These are phyloP conservation scores for Stegana nigrithorax DNA, from an alignment of 2,888 invertebrate genomes.

Conservation along the genomic window DNA sequence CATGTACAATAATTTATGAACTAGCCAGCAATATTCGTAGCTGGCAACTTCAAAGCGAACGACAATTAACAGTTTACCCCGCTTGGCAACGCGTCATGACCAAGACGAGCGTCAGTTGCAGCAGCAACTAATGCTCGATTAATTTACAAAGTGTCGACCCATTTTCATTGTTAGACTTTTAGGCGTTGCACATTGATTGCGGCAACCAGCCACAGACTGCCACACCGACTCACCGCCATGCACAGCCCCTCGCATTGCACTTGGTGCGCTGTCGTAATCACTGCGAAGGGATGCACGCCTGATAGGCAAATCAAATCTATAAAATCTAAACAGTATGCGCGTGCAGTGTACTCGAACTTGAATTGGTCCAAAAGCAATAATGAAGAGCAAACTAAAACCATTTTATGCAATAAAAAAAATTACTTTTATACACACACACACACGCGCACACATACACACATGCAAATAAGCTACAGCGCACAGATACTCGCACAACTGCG, in stretches of 20 bases:
- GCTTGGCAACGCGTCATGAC: background rate
- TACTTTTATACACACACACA: background rate
- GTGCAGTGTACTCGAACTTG: background rate
- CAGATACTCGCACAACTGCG: background rate
- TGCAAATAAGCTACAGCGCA: background rate
- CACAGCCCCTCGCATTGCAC: too few relatives aligned
- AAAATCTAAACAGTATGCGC: slow-evolving; percentile 12
- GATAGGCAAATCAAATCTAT: background rate
- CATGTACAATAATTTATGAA: too few relatives aligned
- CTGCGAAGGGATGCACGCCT: too few relatives aligned
- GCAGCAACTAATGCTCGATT: background rate
- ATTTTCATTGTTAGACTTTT: background rate
- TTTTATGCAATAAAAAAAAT: too few relatives aligned
- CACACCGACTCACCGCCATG: too few relatives aligned
- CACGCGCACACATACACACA: background rate
- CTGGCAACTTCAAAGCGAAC: background rate
- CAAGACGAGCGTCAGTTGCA: background rate
- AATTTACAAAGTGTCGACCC: slow-evolving; percentile 1
- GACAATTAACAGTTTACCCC: slow-evolving; percentile 3
- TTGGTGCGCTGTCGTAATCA: too few relatives aligned
- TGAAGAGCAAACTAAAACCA: background rate
- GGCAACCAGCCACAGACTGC: slow-evolving; percentile 29
- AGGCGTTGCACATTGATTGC: background rate
- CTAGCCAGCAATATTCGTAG: too few relatives aligned
- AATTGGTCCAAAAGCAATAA: background rate